Evolutionary conservation across 2,888 invertebrate species (phyloP).

Genomic region (Listrodromus nycthemerus): DNA sequence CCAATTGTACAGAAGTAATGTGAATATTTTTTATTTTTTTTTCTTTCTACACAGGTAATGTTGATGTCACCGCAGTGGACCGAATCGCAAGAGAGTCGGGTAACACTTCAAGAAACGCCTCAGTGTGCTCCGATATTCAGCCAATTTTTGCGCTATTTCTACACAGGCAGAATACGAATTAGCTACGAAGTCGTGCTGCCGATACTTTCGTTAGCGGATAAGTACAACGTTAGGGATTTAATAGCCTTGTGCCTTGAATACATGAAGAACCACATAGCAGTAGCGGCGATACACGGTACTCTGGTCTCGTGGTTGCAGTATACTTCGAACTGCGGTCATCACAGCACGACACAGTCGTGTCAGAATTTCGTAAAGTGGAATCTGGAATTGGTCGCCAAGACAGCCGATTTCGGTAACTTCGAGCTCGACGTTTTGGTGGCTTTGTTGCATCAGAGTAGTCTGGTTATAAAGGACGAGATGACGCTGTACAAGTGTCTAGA

Average conservation of each 20-base stretch:
- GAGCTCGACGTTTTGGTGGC: slow-evolving; percentile 92
- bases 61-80: slow-evolving; percentile 97
- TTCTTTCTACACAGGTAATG: slow-evolving; percentile 90
- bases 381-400: slow-evolving; percentile 92
- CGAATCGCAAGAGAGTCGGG: slow-evolving; percentile 93
- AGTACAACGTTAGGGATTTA: slow-evolving; percentile 97
- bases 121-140: slow-evolving; percentile 94
- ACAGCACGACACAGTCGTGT: slow-evolving; percentile 90
- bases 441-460: slow-evolving; percentile 93
- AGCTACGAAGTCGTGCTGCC: slow-evolving; percentile 94
- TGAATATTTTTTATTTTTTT: neutral
- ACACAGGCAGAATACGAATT: slow-evolving; percentile 95
- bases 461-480: slow-evolving; percentile 96
- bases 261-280: slow-evolving; percentile 94
- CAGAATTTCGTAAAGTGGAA: slow-evolving; percentile 96
- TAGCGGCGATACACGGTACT: slow-evolving; percentile 92
- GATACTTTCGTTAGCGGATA: slow-evolving; percentile 95
- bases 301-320: slow-evolving; percentile 97
- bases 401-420: slow-evolving; percentile 92
- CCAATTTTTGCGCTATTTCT: slow-evolving; percentile 95
- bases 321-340: slow-evolving; percentile 92
- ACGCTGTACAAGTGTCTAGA: slow-evolving; percentile 91
- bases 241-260: slow-evolving; percentile 93
- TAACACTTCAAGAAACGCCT: slow-evolving; percentile 94
- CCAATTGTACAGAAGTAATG: slow-evolving; percentile 1